These are phyloP conservation scores for Chaetura pelagica DNA, from an alignment of 2,113 vertebrate species.

Conservation along the genomic window DNA sequence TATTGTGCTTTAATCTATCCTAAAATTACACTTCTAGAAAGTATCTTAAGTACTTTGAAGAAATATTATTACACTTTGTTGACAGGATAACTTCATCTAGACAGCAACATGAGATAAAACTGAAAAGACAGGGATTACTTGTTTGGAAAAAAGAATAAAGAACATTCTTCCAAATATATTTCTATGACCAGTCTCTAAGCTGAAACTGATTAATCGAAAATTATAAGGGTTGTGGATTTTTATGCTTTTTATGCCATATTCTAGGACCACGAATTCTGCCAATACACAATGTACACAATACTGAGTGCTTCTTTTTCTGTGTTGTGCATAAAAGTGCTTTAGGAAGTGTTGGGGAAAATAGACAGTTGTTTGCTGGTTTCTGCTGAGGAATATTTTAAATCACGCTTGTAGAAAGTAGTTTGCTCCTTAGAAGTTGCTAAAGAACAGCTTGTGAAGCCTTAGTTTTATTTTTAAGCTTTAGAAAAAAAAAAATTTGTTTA, in stretches of 20 bases:
- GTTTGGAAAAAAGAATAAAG: not conserved
- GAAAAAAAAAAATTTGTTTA: not conserved
- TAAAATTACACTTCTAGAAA: not conserved
- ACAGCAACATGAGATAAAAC: not conserved
- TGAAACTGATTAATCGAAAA: not conserved
- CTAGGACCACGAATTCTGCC: not conserved
- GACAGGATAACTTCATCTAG: not conserved
- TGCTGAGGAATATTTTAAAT: not conserved
- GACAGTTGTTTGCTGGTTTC: not conserved
- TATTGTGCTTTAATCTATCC: not conserved
- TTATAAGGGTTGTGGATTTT: not conserved
- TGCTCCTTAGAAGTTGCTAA: not conserved
- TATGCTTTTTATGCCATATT: not conserved
- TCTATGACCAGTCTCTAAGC: not conserved
- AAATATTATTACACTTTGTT: constrained; percentile 15
- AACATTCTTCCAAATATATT: not conserved
- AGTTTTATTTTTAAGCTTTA: not conserved
- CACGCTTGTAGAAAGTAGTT: not conserved
- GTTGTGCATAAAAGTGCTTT: not conserved
- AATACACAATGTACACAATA: not conserved
- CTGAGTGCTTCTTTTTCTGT: not conserved
- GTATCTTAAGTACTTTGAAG: not conserved
- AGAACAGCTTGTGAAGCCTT: not conserved
- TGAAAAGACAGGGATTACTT: not conserved
- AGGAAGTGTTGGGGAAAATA: not conserved